Percentiles rank a stretch among this genome's conserved stretches.
Evolutionary conservation across 1,140 invertebrate genomes (phyloP).

Genomic region (Tetramorium parvispinum): DNA sequence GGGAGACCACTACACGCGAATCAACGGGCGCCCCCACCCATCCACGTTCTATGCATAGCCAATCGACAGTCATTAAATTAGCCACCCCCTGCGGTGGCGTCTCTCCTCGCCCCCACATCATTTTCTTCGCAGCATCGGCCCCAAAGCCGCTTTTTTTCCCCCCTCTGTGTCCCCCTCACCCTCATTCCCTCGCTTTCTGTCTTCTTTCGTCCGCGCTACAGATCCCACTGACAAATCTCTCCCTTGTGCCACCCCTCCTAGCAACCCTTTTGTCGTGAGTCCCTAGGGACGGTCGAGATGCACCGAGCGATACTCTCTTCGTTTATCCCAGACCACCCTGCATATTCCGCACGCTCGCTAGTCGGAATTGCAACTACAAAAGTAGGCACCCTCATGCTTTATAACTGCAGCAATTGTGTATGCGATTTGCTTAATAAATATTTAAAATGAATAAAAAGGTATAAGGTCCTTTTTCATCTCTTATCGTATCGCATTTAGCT

Average conservation of each 20-base stretch:
- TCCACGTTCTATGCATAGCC: conserved; percentile 76
- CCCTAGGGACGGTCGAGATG: conserved; percentile 44
- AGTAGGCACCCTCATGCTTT: not conserved
- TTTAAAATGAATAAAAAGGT: not conserved
- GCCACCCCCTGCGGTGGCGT: conserved; percentile 73
- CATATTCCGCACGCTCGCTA: conserved; percentile 5
- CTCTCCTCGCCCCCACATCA: conserved; percentile 35
- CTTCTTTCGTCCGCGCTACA: conserved; percentile 14
- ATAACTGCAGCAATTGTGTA: not conserved
- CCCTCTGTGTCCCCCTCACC: not conserved
- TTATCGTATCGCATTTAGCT: not conserved
- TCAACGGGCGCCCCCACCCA: conserved; percentile 53
- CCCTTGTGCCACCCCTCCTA: conserved; percentile 20
- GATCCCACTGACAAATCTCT: conserved; percentile 66
- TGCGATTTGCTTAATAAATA: not conserved
- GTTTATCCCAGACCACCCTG: conserved; percentile 55
- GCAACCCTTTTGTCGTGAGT: conserved; percentile 63
- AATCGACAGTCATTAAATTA: conserved; percentile 81
- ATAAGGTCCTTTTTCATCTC: not conserved
- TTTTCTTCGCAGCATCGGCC: conserved; percentile 42
- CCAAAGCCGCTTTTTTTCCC: not conserved
- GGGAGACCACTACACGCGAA: not conserved
- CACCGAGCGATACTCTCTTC: conserved; percentile 58
- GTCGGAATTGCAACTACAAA: conserved; percentile 7
- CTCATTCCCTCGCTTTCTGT: not conserved